A percentile compares a stretch with the other conserved stretches of the same genome.
Evolutionary conservation across 2,797 vertebrate species (phyloP).

Genomic region (Brachyrhaphis roseni): DNA sequence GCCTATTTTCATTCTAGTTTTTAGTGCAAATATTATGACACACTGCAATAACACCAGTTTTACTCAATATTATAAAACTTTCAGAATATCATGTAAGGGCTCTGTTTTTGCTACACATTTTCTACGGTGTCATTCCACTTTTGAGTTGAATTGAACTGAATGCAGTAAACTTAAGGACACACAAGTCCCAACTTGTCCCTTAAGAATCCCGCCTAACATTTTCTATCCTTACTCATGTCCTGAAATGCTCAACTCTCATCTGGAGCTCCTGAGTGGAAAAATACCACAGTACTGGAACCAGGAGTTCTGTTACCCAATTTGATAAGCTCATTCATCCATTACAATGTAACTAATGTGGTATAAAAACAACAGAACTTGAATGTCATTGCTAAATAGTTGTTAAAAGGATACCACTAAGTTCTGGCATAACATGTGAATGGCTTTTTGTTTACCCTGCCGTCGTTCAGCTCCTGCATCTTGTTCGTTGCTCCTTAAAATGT

Average conservation of each 20-base stretch:
- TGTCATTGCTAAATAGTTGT: background rate
- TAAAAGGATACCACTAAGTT: background rate
- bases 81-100: background rate
- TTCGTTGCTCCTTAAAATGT: slow-evolving; percentile 47
- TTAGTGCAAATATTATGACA: background rate
- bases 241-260: slow-evolving; percentile 15
- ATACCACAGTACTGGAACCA: slow-evolving; percentile 38
- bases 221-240: slow-evolving; percentile 40
- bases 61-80: background rate
- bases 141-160: background rate
- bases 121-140: background rate
- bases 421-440: background rate
- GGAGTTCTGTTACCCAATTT: slow-evolving; percentile 1
- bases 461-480: slow-evolving; percentile 77
- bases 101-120: background rate
- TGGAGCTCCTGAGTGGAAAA: slow-evolving; percentile 57
- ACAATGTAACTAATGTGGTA: background rate
- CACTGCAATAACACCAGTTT: background rate
- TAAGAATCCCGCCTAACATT: slow-evolving; percentile 1
- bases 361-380: background rate
- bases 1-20: background rate
- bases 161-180: background rate
- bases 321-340: background rate
- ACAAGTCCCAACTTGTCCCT: slow-evolving; percentile 57
- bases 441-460: slow-evolving; percentile 69